phyloP scores from a whole-genome alignment of 2,113 vertebrate species.

The Cyanoderma ruficeps region DNA sequence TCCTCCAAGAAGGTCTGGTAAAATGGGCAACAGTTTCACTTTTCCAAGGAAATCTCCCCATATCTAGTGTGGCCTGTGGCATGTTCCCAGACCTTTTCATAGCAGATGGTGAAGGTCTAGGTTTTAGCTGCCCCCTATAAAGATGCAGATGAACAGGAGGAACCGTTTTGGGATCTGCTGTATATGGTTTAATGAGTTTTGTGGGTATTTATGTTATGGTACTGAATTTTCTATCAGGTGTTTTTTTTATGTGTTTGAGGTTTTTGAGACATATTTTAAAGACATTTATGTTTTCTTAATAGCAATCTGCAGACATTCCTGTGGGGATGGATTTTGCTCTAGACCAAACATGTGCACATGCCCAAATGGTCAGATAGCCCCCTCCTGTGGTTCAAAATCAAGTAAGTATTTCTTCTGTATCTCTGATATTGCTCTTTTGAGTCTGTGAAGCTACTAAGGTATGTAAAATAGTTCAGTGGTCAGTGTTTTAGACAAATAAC shows the following conservation, averaged over 20 bases:
- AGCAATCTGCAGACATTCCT: slow-evolving; percentile 98
- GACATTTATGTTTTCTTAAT: slow-evolving; percentile 55
- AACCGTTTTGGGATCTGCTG: neutral
- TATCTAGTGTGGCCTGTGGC: neutral
- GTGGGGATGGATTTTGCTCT: slow-evolving; percentile 98
- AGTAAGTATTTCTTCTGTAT: slow-evolving; percentile 76
- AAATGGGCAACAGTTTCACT: neutral
- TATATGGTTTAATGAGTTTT: neutral
- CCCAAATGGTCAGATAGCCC: slow-evolving; percentile 90
- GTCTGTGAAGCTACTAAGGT: neutral
- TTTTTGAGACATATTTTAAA: slow-evolving; percentile 35
- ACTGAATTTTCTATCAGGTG: neutral
- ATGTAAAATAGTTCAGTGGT: neutral
- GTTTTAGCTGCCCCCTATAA: neutral
- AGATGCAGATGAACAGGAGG: neutral
- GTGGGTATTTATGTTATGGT: neutral
- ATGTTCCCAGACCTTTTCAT: neutral
- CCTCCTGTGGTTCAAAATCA: slow-evolving; percentile 96
- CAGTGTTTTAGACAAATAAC: slow-evolving; percentile 7
- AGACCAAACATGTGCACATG: slow-evolving; percentile 99
- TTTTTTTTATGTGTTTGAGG: neutral
- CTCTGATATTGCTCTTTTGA: neutral
- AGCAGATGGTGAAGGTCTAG: neutral
- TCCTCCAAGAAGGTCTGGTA: neutral
- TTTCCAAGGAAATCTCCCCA: neutral